A percentile compares a stretch with the other conserved stretches of the same genome.
These are phyloP conservation scores for Tetheella fluctuosa DNA, from an alignment of 2,888 invertebrate genomes.

Conservation along the genomic window DNA sequence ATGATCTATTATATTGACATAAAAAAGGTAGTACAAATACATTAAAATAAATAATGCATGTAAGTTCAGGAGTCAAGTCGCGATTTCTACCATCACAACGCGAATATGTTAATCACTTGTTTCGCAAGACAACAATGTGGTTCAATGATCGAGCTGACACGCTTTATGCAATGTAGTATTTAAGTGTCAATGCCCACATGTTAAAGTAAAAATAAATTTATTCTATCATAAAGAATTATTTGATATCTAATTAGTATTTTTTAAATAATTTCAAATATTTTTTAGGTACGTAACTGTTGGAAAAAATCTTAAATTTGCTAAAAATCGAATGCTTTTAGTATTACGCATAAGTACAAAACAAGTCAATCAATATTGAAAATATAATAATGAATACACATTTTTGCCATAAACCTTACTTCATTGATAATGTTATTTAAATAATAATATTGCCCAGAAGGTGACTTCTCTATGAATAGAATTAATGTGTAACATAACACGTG, in stretches of 20 bases:
- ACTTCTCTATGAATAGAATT: constrained; percentile 43
- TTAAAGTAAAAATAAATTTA: no score
- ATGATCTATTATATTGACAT: background rate
- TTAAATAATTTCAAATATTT: no score
- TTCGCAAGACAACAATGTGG: constrained; percentile 77
- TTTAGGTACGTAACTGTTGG: no score
- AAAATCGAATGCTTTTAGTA: no score
- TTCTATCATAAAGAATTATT: no score
- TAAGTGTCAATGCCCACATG: background rate
- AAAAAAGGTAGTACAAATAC: constrained; percentile 5
- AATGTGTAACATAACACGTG: constrained; percentile 64
- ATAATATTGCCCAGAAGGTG: background rate
- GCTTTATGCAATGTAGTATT: constrained; percentile 19
- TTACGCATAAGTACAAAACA: no score
- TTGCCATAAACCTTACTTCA: no score
- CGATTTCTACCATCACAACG: constrained; percentile 55
- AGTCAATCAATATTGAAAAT: no score
- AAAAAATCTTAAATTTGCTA: no score
- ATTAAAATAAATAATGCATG: constrained; percentile 40
- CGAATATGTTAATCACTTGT: constrained; percentile 52
- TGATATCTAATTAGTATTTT: no score
- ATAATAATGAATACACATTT: no score
- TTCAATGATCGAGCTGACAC: constrained; percentile 62
- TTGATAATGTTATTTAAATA: no score
- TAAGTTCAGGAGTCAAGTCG: constrained; percentile 44